phyloP scores from a whole-genome alignment of 2,113 vertebrate species.

The Noctilio leporinus region DNA sequence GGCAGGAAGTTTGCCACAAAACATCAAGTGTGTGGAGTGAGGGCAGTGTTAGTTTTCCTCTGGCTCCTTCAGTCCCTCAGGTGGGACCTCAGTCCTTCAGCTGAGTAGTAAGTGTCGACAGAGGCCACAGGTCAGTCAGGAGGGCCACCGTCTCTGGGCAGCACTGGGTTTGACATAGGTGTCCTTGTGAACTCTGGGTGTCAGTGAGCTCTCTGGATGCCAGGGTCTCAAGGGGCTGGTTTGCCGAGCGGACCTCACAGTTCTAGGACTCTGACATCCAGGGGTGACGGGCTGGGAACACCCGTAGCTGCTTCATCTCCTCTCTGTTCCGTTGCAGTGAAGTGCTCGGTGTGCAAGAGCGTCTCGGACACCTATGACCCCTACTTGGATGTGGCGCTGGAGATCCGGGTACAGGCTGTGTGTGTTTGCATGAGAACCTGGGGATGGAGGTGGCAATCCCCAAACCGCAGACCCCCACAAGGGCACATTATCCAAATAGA shows the following conservation, averaged over 20 bases:
- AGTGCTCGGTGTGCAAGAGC: conserved; percentile 91
- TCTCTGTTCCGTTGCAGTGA: conserved; percentile 81
- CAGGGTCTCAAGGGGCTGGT: fast-evolving
- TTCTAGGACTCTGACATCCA: neutral
- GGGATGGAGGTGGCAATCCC: fast-evolving
- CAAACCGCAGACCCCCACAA: fast-evolving
- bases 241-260: neutral
- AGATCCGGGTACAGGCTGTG: conserved; percentile 85
- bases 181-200: neutral
- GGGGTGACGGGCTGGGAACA: fast-evolving
- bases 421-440: fast-evolving
- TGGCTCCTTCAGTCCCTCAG: neutral
- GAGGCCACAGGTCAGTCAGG: fast-evolving
- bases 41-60: fast-evolving
- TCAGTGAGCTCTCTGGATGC: fast-evolving
- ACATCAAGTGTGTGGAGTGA: fast-evolving
- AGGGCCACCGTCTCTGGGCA: neutral
- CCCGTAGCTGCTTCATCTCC: fast-evolving
- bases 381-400: conserved; percentile 92
- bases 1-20: neutral
- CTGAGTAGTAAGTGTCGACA: fast-evolving
- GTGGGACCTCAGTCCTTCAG: neutral
- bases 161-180: fast-evolving
- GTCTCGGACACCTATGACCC: conserved; percentile 96
- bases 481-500: fast-evolving